Evolutionary conservation across 2,797 vertebrate genomes (phyloP).

Genomic region (Gastrophryne carolinensis): DNA sequence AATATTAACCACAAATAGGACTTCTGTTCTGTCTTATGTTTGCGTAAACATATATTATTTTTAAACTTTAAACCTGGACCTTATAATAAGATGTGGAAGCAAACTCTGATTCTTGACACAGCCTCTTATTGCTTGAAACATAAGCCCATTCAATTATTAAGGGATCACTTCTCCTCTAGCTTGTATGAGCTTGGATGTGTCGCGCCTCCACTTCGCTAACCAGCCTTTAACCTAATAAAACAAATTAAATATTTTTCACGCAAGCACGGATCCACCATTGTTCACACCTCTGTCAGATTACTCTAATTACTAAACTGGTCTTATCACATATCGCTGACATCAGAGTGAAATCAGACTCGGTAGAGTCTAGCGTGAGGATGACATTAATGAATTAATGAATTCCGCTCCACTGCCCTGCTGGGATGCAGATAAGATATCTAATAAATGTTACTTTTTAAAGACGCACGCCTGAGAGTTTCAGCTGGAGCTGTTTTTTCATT

Average conservation of each 20-base stretch:
- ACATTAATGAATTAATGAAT: neutral
- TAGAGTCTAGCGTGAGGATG: neutral
- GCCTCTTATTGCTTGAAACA: neutral
- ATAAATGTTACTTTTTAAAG: neutral
- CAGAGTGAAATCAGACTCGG: conserved; percentile 26
- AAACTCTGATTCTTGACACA: no score
- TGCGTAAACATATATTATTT: no score
- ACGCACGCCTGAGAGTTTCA: neutral
- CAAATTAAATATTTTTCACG: conserved; percentile 23
- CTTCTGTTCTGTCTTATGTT: no score
- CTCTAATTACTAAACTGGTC: conserved; percentile 9
- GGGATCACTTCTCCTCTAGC: neutral
- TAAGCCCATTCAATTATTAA: neutral
- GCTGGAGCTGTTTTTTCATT: neutral
- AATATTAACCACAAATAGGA: no score
- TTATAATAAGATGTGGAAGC: no score
- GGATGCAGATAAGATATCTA: neutral
- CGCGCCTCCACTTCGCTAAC: neutral
- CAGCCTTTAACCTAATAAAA: conserved; percentile 7
- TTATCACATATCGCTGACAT: conserved; percentile 6
- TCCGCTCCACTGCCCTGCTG: neutral
- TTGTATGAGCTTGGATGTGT: neutral
- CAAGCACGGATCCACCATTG: neutral
- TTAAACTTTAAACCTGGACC: no score
- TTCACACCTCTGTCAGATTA: conserved; percentile 22